A percentile compares a stretch with the other conserved stretches of the same genome.
Conservation (phyloP, 2,113 vertebrate genomes). For the Brachypteracias leptosomus region DNA sequence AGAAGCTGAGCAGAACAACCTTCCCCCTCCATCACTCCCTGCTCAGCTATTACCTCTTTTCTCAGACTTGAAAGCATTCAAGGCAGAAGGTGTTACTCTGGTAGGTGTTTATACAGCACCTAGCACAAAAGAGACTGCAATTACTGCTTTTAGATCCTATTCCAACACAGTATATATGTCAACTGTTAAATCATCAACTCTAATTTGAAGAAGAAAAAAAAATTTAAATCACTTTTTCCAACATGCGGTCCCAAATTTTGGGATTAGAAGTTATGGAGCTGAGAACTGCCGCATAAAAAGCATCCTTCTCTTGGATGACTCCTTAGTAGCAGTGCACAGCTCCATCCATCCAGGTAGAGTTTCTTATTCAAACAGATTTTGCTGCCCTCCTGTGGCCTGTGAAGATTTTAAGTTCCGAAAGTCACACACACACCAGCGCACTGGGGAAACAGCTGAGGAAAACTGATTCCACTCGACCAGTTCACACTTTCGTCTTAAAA, state of each 20-base stretch:
- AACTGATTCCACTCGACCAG: neutral
- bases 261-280: neutral
- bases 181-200: neutral
- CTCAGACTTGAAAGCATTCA: neutral
- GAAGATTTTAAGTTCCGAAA: neutral
- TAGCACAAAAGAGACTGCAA: neutral
- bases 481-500: neutral
- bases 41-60: neutral
- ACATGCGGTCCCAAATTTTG: neutral
- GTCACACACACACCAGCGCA: neutral
- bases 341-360: neutral
- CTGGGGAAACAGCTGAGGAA: neutral
- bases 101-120: neutral
- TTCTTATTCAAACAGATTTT: neutral
- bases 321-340: neutral
- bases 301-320: neutral
- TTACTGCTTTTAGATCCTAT: neutral
- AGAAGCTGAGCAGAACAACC: neutral
- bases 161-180: neutral
- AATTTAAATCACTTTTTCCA: neutral
- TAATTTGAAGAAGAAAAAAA: neutral
- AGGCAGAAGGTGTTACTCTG: neutral
- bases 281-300: neutral
- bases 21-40: neutral
- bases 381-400: conserved; percentile 56